Evolutionary conservation across 2,888 invertebrate genomes (phyloP), one percentile per base, ranked within the genome.

Genomic region (Charanyca ferruginea): DNA sequence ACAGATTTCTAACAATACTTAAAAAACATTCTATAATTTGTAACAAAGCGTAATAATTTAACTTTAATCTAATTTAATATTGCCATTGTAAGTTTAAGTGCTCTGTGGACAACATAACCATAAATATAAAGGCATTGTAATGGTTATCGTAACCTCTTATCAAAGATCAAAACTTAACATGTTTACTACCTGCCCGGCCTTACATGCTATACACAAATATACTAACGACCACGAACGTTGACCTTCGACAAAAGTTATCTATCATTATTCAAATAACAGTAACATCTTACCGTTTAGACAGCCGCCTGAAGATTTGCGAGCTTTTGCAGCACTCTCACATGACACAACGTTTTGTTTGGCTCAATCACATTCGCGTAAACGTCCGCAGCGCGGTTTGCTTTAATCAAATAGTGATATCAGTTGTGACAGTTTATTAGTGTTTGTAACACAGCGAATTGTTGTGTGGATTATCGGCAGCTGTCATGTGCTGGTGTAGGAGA

Each of bases 221-320:
- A 79, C 79, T 84, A 82, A 83, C 85, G 85, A 86, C 83, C 83
- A 79, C 79, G 70, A 76, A 60, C 67, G 70, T 69, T 83, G 83
- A 87, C 87, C 88, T 86, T 84, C 79, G 73, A 77, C 60, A 69
- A 79, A 79, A 82, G 71, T 82, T 83, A 80, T 69, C 68, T 65
- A 76, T 76, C 72, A 78, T 72, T 66, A 77, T 74, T 70, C 69
- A 74, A 70, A 72, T 67, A 76, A 76, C 79, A 68, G 48, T 77
- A 79, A 79, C 72, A 76, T 84, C 92, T 91, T 88, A 94, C 94
- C 93, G 85, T 89, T 87, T 86, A 73, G 85, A 90, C 93, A 91
- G 92, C 93, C 87, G 90, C 93, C 92, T 82, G 84, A 85, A 84
- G 84, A 85, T 85, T 86, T 87, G 87, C 87, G 87, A 87, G 83